Base-by-base conservation (phyloP, 2,113 vertebrate genomes). In the Pristiophorus japonicus region DNA sequence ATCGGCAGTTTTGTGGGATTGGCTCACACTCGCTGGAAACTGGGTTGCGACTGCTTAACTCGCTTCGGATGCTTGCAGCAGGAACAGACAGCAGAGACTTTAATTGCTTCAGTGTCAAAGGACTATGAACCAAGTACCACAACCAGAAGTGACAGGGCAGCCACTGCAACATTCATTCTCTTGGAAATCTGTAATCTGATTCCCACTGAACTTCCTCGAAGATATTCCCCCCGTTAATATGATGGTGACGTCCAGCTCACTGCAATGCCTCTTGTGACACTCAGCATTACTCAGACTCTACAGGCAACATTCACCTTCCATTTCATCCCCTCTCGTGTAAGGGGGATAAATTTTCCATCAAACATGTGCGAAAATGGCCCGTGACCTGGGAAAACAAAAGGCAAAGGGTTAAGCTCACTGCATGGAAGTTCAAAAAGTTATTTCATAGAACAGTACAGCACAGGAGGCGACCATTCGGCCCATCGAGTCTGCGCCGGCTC, bases 321-420 rank as follows among this genome's bases (percentile, higher is more conserved):
- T 5, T 95, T 96, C 22, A 96, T 85, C 8, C 10, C 96, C 45
- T 98, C 98, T 38, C 98, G 97, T 95, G 97, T 97, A 88, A 97
- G 97, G 24, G 98, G 99, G 95, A 99, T 98, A 97, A 99, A 99
- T 96, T 97, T 98, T 96, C 97, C 97, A 96, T 99, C 99, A 96
- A 98, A 99, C 98, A 99, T 98, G 95, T 99, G 99, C 81, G 99
- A 99, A 97, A 99, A 99, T 4, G 99, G 99, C 0, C 99, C 99
- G 73, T 99, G 99, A 97, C 99, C 99, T 99, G 97, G 95, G 97
- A 96, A 96, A 96, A 27, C 97, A 96, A 96, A 81, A 96, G 95
- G 10, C 95, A 0, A 96, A 88, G 93, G 6, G 42, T 85, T 95
- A 38, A 85, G 34, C 14, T 4, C 16, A 18, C n/a, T 42, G 75